These are phyloP conservation scores for Malacoctenus gilli DNA, from an alignment of 2,797 vertebrate genomes.

Conservation along the genomic window DNA sequence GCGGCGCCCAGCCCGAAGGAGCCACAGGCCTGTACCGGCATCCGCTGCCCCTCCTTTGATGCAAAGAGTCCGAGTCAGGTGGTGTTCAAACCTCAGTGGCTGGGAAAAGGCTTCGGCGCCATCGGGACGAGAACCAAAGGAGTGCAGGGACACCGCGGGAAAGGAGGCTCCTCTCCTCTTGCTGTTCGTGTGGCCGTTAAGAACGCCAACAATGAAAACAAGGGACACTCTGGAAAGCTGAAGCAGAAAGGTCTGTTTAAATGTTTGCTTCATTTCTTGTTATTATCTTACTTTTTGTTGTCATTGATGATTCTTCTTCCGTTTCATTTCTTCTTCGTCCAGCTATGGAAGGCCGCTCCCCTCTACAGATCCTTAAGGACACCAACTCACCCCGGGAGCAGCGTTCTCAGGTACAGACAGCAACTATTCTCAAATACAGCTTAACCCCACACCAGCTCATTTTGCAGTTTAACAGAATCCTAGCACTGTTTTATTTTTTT, in stretches of 20 bases:
- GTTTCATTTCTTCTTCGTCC: not conserved
- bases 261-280: not conserved
- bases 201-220: constrained; percentile 75
- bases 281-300: too few species aligned
- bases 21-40: constrained; percentile 38
- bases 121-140: constrained; percentile 69
- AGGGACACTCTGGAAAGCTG: constrained; percentile 65
- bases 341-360: constrained; percentile 86
- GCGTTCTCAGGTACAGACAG: constrained; percentile 67
- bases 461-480: too few species aligned
- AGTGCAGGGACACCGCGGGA: constrained; percentile 58
- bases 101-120: constrained; percentile 80
- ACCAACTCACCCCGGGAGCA: constrained; percentile 82
- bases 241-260: constrained; percentile 76
- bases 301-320: constrained; percentile 5
- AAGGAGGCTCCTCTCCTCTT: constrained; percentile 71
- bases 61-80: constrained; percentile 81
- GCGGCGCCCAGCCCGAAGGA: constrained; percentile 18
- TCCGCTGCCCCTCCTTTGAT: constrained; percentile 76
- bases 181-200: constrained; percentile 63
- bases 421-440: too few species aligned
- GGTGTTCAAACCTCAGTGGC: constrained; percentile 85
- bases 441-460: not conserved
- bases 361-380: constrained; percentile 88
- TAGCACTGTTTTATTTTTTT: too few species aligned